Conservation (phyloP, 1,140 invertebrate genomes). For the Sycophaga agraensis region DNA sequence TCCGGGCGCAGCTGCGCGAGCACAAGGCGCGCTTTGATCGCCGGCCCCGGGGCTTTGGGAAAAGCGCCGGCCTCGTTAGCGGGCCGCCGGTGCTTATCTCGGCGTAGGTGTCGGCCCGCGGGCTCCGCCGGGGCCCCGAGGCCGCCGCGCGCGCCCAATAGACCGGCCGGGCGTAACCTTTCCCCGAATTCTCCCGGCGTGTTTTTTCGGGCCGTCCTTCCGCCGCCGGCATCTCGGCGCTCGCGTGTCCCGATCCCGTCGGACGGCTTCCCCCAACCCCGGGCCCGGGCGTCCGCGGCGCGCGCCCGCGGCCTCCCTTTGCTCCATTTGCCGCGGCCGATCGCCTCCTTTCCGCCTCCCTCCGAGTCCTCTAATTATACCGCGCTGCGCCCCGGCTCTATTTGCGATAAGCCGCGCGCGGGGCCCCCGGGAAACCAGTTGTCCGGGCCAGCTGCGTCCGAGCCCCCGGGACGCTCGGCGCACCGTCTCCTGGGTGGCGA, state of each 20-base stretch:
- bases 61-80: no score
- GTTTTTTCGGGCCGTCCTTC: slow-evolving; percentile 9
- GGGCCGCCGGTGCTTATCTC: no score
- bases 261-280: slow-evolving; percentile 15
- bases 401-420: no score
- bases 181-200: slow-evolving; percentile 23
- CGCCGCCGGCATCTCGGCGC: slow-evolving; percentile 5
- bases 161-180: slow-evolving; percentile 10
- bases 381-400: no score
- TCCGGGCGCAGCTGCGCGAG: no score
- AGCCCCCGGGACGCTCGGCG: no score
- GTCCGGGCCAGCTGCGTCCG: no score
- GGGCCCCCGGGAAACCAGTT: no score
- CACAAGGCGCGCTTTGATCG: no score
- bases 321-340: slow-evolving; percentile 14
- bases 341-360: slow-evolving; percentile 4
- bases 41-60: no score
- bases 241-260: slow-evolving; percentile 27
- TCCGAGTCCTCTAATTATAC: background rate
- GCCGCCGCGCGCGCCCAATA: background rate
- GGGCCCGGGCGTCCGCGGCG: background rate
- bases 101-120: no score
- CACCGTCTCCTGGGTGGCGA: no score
- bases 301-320: background rate
- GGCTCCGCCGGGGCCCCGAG: background rate